Base-by-base conservation (phyloP, 2,888 invertebrate species). In the Operophtera brumata region DNA sequence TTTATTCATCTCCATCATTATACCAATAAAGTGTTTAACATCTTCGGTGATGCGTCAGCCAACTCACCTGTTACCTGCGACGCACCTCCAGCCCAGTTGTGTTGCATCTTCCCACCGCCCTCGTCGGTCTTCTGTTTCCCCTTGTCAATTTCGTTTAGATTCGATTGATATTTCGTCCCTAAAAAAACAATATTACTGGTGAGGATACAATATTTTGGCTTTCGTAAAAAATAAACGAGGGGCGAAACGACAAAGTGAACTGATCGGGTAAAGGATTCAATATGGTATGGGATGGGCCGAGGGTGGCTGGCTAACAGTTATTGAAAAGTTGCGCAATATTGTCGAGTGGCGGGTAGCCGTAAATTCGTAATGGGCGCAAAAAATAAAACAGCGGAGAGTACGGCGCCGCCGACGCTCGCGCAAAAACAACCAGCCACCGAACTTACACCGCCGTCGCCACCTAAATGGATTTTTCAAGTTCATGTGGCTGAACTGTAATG, bases 131-230 rank as follows among this genome's bases (percentile, higher is more conserved):
- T 95, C 81, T 94, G 94, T 82, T 95, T 94, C 47, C 94, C 94
- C 85, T 94, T 95, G 81, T 94, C 95, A 77, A 95, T 94, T 85
- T 95, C 94, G 81, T 95, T 95, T 77, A 95, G 84, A 77, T 93
- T 93, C 64, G 94, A 94, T 85, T 93, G 94, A 81, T 94, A 94
- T 81, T 94, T 94, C 62, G 93, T 93, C 81, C 94, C 94, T 94
- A 91, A 71, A 56, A 55, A 86, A 70, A 77, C 61, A 59, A 61
- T 63, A 60, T 60, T 60, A 59, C 47, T 50, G 43, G 44, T 54
- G 28, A 51, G 42, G 44, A 57, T 60, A 60, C 55, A 53, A 61
- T 56, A 61, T 63, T 59, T 56, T 40, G 51, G 41, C 49, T 57
- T 56, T 41, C 57, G 43, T 57, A 58, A 65, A 63, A 62, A 66